phyloP scores from a whole-genome alignment of 2,797 vertebrate species.

The Gephyroberyx darwinii region DNA sequence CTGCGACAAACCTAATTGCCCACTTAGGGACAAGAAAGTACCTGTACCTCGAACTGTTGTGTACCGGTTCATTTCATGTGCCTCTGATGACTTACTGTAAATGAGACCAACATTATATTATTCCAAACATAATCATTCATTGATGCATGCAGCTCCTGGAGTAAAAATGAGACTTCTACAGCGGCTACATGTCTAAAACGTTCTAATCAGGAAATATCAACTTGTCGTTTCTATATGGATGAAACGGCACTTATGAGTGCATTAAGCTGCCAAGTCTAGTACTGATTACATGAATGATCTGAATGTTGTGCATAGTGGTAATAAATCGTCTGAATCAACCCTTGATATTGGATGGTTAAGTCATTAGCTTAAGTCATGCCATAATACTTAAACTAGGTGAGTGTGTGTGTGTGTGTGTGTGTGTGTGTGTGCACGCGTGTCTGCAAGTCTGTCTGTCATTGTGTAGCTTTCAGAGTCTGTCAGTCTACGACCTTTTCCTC shows the following conservation, averaged over 20 bases:
- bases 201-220: slow-evolving; percentile 42
- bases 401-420: slow-evolving; percentile 2
- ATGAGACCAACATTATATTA: slow-evolving; percentile 6
- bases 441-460: slow-evolving; percentile 4
- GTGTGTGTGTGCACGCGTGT: slow-evolving; percentile 11
- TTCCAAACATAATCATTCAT: slow-evolving; percentile 25
- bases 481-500: slow-evolving; percentile 19
- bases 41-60: no score
- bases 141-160: slow-evolving; percentile 4
- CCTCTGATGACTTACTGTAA: not conserved
- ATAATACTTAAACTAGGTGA: not conserved
- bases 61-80: not conserved
- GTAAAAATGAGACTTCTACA: not conserved
- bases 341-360: no score
- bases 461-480: slow-evolving; percentile 13
- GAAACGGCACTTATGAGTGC: slow-evolving; percentile 45
- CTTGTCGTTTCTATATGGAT: slow-evolving; percentile 47
- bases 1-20: no score
- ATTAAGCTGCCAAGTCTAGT: slow-evolving; percentile 36
- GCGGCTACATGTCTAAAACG: not conserved
- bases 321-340: slow-evolving; percentile 5
- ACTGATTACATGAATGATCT: not conserved
- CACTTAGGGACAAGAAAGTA: no score
- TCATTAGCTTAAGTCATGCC: no score
- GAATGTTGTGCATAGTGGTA: slow-evolving; percentile 27